These are phyloP conservation scores for Tetramorium alpestre DNA, from an alignment of 1,140 invertebrate species.

Conservation along the genomic window DNA sequence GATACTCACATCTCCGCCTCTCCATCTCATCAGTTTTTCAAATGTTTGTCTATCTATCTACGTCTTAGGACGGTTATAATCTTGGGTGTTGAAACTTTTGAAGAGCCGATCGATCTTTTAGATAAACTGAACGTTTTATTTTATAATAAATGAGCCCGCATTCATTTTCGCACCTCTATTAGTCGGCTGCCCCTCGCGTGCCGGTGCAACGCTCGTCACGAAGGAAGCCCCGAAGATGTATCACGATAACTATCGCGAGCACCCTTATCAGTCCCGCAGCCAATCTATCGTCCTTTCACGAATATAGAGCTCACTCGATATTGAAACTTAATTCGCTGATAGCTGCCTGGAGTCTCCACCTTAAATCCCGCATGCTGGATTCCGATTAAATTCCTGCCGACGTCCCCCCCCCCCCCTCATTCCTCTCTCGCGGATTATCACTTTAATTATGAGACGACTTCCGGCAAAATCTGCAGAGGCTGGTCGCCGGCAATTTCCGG, in stretches of 20 bases:
- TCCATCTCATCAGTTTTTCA: not conserved
- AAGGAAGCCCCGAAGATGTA: slow-evolving; percentile 3
- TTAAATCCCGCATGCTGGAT: not conserved
- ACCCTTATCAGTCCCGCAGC: slow-evolving; percentile 59
- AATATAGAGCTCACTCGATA: slow-evolving; percentile 19
- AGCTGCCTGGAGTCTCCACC: not conserved
- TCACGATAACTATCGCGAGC: slow-evolving; percentile 6
- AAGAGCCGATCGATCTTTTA: not conserved
- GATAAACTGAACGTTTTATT: slow-evolving; percentile 11
- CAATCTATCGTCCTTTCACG: slow-evolving; percentile 1
- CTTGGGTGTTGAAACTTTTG: not conserved
- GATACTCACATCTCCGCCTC: not conserved
- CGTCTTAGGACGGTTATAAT: not conserved
- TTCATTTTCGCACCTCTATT: slow-evolving; percentile 16
- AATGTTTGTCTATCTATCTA: not conserved
- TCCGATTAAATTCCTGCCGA: not conserved
- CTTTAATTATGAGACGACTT: slow-evolving; percentile 65
- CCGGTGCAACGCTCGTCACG: not conserved
- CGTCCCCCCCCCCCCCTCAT: no score
- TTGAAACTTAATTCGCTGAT: slow-evolving; percentile 64
- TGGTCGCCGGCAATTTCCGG: slow-evolving; percentile 64
- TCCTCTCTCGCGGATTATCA: not conserved
- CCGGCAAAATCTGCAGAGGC: slow-evolving; percentile 49
- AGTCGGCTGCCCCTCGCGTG: not conserved
- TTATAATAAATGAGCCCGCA: not conserved